phyloP scores from a whole-genome alignment of 2,113 vertebrate genomes.

The Potamarius usumacintae region DNA sequence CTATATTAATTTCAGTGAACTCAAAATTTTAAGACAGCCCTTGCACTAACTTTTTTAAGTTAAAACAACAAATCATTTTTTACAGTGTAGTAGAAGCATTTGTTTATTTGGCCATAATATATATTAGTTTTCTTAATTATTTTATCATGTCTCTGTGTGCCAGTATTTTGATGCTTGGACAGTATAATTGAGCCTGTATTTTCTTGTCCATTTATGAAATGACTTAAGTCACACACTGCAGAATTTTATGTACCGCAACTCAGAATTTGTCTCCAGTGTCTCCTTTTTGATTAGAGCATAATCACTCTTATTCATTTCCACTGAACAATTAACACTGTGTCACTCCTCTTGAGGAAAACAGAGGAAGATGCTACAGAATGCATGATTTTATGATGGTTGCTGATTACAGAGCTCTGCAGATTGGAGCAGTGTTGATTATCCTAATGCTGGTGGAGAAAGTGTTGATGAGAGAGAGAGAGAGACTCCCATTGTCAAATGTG shows the following conservation, averaged over 20 bases:
- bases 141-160: neutral
- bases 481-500: constrained; percentile 49
- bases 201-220: constrained; percentile 5
- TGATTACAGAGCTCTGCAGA: constrained; percentile 33
- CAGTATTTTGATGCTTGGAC: neutral
- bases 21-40: too few species aligned
- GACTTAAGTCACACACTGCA: neutral
- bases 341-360: constrained; percentile 27
- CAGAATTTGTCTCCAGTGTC: neutral
- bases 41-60: too few species aligned
- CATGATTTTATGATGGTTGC: constrained; percentile 6
- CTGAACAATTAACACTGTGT: constrained; percentile 7
- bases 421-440: constrained; percentile 32
- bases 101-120: neutral
- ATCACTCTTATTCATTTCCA: neutral
- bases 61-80: too few species aligned
- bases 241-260: neutral
- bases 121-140: neutral
- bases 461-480: constrained; percentile 15
- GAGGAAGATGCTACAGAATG: constrained; percentile 1
- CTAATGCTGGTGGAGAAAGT: constrained; percentile 30
- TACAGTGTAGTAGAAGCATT: neutral
- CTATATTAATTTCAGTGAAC: too few species aligned
- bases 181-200: neutral
- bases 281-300: neutral